Conservation (phyloP, 2,113 vertebrate genomes). For the Festucalex cinctus region DNA sequence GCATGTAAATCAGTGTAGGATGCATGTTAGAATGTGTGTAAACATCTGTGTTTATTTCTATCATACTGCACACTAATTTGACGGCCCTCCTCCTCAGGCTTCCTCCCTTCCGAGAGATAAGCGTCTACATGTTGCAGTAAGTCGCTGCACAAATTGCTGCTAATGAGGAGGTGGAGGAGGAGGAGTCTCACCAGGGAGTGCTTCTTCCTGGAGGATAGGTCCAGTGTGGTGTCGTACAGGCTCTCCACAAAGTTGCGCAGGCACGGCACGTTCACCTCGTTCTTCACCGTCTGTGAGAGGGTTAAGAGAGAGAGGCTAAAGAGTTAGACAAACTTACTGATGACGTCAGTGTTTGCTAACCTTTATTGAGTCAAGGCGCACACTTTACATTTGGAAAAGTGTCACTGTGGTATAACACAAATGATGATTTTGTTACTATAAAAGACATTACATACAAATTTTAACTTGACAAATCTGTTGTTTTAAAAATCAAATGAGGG, state of each 20-base stretch:
- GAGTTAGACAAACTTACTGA: neutral
- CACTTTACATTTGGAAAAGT: too few species aligned
- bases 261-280: constrained; percentile 99
- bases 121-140: constrained; percentile 46
- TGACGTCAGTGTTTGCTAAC: neutral
- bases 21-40: neutral
- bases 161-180: constrained; percentile 45
- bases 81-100: constrained; percentile 4
- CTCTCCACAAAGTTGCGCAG: constrained; percentile 97
- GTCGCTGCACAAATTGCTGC: constrained; percentile 33
- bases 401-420: too few species aligned
- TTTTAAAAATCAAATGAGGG: too few species aligned
- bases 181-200: constrained; percentile 88
- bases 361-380: too few species aligned
- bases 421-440: too few species aligned
- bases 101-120: constrained; percentile 37
- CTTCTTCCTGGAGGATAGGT: constrained; percentile 96
- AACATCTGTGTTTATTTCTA: neutral
- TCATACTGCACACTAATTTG: neutral
- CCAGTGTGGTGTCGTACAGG: constrained; percentile 93
- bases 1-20: neutral
- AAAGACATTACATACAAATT: too few species aligned
- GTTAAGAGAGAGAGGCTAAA: neutral
- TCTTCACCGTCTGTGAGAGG: constrained; percentile 89
- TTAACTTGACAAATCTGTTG: too few species aligned